Evolutionary conservation across 2,113 vertebrate genomes (phyloP).

Genomic region (Myiagra hebetior): DNA sequence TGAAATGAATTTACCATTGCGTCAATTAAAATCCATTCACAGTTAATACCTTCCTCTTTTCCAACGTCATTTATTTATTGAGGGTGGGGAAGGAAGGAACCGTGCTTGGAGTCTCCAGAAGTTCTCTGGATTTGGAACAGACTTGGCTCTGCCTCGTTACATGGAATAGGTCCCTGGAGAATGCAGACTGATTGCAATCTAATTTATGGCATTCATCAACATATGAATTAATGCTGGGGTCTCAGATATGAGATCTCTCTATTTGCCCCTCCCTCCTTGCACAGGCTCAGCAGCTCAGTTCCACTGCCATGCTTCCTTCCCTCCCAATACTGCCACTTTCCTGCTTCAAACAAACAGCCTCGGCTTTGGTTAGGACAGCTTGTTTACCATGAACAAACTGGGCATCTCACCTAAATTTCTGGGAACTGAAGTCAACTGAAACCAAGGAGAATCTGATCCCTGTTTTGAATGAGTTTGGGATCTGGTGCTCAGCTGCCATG

Average conservation of each 20-base stretch:
- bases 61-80: slow-evolving; percentile 25
- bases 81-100: slow-evolving; percentile 33
- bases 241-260: slow-evolving; percentile 42
- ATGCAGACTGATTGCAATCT: slow-evolving; percentile 66
- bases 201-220: slow-evolving; percentile 75
- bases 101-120: not conserved
- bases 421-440: not conserved
- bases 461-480: not conserved
- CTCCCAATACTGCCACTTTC: not conserved
- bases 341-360: not conserved
- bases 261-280: not conserved
- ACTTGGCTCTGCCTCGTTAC: slow-evolving; percentile 43
- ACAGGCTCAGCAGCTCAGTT: not conserved
- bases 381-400: not conserved
- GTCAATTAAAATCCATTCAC: slow-evolving; percentile 62
- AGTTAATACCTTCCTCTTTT: slow-evolving; percentile 52
- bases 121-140: slow-evolving; percentile 49
- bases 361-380: not conserved
- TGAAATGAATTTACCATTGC: slow-evolving; percentile 37
- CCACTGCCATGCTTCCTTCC: not conserved
- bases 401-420: not conserved
- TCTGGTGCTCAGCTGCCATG: not conserved
- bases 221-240: slow-evolving; percentile 60
- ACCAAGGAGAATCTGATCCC: not conserved
- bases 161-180: slow-evolving; percentile 49